These are phyloP conservation scores for Sminthurinus aureus DNA, from an alignment of 2,888 invertebrate genomes.

Conservation along the genomic window DNA sequence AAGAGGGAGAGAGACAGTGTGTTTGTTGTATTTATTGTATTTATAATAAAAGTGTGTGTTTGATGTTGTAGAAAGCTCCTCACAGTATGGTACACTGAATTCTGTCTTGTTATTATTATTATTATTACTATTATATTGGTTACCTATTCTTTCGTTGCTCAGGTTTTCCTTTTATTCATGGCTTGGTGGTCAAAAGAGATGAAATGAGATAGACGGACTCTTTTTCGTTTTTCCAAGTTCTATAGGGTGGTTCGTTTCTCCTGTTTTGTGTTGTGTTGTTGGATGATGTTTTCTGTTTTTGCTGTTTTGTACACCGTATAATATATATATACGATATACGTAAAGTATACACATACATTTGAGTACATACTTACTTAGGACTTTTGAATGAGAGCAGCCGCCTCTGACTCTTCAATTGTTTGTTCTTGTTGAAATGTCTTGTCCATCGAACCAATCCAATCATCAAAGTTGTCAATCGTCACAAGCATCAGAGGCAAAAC, in stretches of 20 bases:
- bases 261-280: background rate
- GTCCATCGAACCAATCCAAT: constrained; percentile 29
- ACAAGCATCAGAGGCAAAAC: background rate
- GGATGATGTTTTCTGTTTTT: background rate
- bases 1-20: background rate
- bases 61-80: background rate
- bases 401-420: constrained; percentile 36
- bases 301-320: no score
- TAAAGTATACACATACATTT: no score
- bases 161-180: constrained; percentile 15
- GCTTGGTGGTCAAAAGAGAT: constrained; percentile 32
- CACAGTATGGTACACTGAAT: background rate
- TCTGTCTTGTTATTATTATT: no score
- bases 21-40: background rate
- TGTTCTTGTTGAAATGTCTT: constrained; percentile 39
- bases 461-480: constrained; percentile 35
- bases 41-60: background rate
- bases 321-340: no score
- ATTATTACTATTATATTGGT: no score
- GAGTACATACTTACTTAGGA: background rate
- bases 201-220: constrained; percentile 25
- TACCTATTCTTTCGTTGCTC: background rate
- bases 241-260: background rate
- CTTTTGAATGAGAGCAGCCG: constrained; percentile 34
- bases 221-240: constrained; percentile 7